These are phyloP conservation scores for Geococcyx californianus DNA, from an alignment of 2,113 vertebrate species.

Conservation along the genomic window DNA sequence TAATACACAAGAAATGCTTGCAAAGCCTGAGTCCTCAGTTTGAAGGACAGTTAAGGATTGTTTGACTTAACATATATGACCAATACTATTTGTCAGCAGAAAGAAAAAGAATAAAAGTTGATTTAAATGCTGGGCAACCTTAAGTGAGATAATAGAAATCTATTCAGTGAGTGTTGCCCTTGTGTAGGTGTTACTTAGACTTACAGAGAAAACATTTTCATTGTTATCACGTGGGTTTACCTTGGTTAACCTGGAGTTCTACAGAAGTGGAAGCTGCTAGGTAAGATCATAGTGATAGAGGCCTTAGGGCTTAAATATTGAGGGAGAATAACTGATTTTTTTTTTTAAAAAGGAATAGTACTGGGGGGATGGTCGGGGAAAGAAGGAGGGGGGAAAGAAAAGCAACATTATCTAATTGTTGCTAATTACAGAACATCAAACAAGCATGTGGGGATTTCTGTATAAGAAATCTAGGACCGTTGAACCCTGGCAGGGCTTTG, in stretches of 20 bases:
- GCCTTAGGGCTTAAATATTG: background rate
- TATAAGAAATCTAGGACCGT: background rate
- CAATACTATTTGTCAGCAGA: background rate
- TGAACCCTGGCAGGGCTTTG: background rate
- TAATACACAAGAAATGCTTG: background rate
- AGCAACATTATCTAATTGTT: background rate
- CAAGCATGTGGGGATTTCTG: background rate
- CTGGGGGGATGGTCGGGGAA: background rate
- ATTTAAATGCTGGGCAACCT: background rate
- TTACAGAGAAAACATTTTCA: background rate
- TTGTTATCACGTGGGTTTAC: fast-evolving
- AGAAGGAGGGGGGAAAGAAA: fast-evolving
- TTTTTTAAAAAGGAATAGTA: background rate
- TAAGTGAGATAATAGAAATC: background rate
- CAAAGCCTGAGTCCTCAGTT: background rate
- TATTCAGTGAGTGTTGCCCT: background rate
- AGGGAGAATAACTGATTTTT: background rate
- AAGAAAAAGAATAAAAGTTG: background rate
- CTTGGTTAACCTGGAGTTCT: background rate
- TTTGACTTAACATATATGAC: background rate
- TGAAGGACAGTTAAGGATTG: background rate
- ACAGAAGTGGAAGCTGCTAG: background rate
- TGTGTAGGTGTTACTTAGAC: background rate
- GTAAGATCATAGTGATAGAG: background rate
- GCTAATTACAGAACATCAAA: background rate